Conservation (phyloP, 2,888 invertebrate species). For the Lepidonotus clava region DNA sequence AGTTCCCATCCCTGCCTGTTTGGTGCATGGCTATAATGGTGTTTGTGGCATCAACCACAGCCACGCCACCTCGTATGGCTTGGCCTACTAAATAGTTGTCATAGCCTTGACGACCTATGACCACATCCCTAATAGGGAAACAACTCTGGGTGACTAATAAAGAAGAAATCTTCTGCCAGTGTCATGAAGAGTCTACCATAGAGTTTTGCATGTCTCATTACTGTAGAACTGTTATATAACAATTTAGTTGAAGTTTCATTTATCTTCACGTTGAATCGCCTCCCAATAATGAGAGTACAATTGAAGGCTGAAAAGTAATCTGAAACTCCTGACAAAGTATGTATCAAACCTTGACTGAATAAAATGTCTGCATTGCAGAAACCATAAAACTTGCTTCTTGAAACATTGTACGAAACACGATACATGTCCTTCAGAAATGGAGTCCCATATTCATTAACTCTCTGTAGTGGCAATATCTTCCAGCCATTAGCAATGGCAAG, state of each 20-base stretch:
- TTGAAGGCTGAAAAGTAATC: not conserved
- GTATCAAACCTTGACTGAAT: conserved; percentile 14
- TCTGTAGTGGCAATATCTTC: not conserved
- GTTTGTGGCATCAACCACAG: conserved; percentile 35
- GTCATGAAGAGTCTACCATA: conserved; percentile 25
- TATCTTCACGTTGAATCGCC: not conserved
- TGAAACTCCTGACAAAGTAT: not conserved
- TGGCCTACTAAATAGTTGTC: conserved; percentile 49
- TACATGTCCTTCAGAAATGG: conserved; percentile 54
- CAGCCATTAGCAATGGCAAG: not conserved
- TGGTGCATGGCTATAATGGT: conserved; percentile 47
- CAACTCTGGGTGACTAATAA: conserved; percentile 12
- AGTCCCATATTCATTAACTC: not conserved
- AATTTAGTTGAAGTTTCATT: not conserved
- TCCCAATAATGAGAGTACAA: conserved; percentile 11
- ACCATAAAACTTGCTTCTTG: conserved; percentile 51
- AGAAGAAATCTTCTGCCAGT: conserved; percentile 49
- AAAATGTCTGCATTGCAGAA: conserved; percentile 44
- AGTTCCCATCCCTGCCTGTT: conserved; percentile 43
- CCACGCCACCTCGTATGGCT: not conserved
- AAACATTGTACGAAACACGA: not conserved
- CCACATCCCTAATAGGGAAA: conserved; percentile 49
- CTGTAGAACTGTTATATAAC: too few relatives aligned
- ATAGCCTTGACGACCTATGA: conserved; percentile 47
- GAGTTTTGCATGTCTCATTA: not conserved